Evolutionary conservation across 2,888 invertebrate genomes (phyloP).

Genomic region (Malachius bipustulatus): DNA sequence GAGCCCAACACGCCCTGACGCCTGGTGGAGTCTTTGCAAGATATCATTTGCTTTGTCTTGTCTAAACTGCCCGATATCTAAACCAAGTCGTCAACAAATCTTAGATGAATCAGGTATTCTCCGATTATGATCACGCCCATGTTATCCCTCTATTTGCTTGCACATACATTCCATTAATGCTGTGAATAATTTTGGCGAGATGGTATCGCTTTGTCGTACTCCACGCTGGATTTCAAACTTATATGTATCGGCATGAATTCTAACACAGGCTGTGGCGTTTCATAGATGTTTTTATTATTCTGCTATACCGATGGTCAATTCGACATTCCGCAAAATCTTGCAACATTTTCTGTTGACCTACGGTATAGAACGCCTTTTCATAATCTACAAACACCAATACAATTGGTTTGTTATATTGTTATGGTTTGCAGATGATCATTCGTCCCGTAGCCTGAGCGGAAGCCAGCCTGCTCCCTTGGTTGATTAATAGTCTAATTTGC

Average conservation of each 20-base stretch:
- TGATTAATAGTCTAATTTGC: slow-evolving; percentile 18
- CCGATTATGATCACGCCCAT: slow-evolving; percentile 11
- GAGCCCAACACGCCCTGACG: too few relatives aligned
- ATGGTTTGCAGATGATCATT: slow-evolving; percentile 17
- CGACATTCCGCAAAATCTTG: slow-evolving; percentile 5
- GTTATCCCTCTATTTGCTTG: slow-evolving; percentile 8
- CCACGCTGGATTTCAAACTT: slow-evolving; percentile 7
- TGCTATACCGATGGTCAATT: slow-evolving; percentile 9
- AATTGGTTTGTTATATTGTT: slow-evolving; percentile 13
- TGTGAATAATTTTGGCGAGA: slow-evolving; percentile 12
- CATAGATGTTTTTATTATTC: too few relatives aligned
- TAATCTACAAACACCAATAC: slow-evolving; percentile 7
- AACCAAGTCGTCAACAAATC: slow-evolving; percentile 10
- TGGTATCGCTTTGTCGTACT: slow-evolving; percentile 10
- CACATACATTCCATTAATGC: slow-evolving; percentile 8
- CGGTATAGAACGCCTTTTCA: slow-evolving; percentile 8
- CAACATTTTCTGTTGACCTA: slow-evolving; percentile 7
- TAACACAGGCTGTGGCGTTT: slow-evolving; percentile 7
- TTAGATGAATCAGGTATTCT: slow-evolving; percentile 9
- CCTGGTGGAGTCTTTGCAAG: too few relatives aligned
- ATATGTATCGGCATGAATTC: slow-evolving; percentile 11
- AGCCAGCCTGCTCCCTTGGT: slow-evolving; percentile 16
- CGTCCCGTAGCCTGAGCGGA: slow-evolving; percentile 14
- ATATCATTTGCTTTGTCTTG: background rate
- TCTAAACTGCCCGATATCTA: slow-evolving; percentile 3